Evolutionary conservation across 30 jellyfish, hydroid and myxozoan genomes (phyloP).

Genomic region (Pseudorhiza aurosa): DNA sequence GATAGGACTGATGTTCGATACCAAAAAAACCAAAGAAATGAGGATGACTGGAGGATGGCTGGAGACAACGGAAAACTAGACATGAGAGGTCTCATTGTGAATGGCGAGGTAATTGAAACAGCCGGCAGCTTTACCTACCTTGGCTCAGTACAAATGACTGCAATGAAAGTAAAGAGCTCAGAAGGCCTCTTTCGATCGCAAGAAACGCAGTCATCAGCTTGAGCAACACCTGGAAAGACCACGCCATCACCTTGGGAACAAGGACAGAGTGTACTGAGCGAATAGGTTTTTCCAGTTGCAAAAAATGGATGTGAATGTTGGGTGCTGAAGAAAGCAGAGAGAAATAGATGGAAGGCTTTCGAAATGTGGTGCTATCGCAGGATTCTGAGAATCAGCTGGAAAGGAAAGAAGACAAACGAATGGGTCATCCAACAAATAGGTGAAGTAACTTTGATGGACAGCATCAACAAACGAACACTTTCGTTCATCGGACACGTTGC

Average conservation of each 20-base stretch:
- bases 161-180: not conserved
- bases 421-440: not conserved
- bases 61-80: not conserved
- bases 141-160: not conserved
- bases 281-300: not conserved
- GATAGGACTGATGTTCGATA: not conserved
- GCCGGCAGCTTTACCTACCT: too few species aligned
- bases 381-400: too few species aligned
- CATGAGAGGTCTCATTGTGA: not conserved
- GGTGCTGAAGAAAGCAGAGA: not conserved
- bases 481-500: not conserved
- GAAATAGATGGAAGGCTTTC: not conserved
- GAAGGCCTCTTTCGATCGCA: too few species aligned
- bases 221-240: not conserved
- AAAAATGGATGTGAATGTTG: not conserved
- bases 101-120: not conserved
- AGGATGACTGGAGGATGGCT: not conserved
- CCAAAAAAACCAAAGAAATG: not conserved
- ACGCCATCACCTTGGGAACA: not conserved
- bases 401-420: not conserved
- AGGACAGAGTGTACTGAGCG: not conserved
- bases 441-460: not conserved
- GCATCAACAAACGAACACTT: not conserved
- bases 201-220: not conserved
- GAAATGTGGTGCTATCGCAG: constrained; percentile 10